A percentile compares a stretch with the other conserved stretches of the same genome.
Conservation (phyloP, 2,888 invertebrate species). For the Liposcelis brunnea region DNA sequence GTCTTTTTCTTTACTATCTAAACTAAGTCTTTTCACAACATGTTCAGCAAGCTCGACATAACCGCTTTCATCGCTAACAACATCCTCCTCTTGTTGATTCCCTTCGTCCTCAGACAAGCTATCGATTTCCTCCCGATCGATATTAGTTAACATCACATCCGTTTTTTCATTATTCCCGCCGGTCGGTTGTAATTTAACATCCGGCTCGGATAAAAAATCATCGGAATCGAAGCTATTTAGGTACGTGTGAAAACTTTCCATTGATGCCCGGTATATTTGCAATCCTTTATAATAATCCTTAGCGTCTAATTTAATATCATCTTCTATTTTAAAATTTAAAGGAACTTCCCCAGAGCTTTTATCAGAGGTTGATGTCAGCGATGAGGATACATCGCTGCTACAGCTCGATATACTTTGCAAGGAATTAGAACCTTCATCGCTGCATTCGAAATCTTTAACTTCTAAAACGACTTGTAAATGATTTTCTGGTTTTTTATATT, state of each 20-base stretch:
- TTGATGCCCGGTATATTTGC: no score
- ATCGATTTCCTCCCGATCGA: conserved; percentile 20
- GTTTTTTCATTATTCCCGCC: conserved; percentile 3
- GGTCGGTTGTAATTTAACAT: conserved; percentile 7
- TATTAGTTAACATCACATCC: conserved; percentile 14
- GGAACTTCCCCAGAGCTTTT: no score
- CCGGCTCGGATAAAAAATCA: conserved; percentile 12
- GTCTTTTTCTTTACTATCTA: conserved; percentile 19
- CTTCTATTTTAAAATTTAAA: no score
- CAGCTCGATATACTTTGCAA: conserved; percentile 15
- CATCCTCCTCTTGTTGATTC: conserved; percentile 30
- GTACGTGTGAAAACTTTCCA: background rate
- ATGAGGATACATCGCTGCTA: conserved; percentile 11
- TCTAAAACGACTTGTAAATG: background rate
- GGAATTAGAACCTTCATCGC: conserved; percentile 15
- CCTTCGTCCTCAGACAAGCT: conserved; percentile 29
- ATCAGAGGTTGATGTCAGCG: background rate
- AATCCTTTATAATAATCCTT: no score
- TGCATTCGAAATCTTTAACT: conserved; percentile 12
- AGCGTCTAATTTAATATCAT: no score
- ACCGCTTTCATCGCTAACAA: conserved; percentile 78
- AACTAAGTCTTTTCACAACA: conserved; percentile 12
- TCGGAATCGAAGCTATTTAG: conserved; percentile 10
- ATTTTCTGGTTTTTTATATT: background rate
- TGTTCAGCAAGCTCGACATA: conserved; percentile 50